Evolutionary conservation across 2,888 invertebrate genomes (phyloP), one percentile per base, ranked within the genome.

Genomic region (Ferrisia virgata): DNA sequence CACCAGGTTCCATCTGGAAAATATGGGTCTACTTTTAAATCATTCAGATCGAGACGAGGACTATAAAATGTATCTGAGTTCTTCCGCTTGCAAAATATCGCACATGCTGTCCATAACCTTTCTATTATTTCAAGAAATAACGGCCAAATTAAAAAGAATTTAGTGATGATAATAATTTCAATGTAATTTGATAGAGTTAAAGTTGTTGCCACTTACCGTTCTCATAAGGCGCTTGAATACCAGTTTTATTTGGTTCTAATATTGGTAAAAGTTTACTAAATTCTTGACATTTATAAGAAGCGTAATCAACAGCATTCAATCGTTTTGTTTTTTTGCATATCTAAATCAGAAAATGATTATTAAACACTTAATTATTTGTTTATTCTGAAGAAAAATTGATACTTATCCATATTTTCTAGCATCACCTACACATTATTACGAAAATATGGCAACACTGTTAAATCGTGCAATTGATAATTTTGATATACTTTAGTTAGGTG

Each of bases 1-100:
- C 94, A 95, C 93, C 93, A 94, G 2, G 94, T 94, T 15, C 94
- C 94, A 89, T 94, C 94, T 0, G 95, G 94, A 87, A 94, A 93
- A 89, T 93, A 93, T 47, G 92, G 90, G 88, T 93, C 93, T 88
- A 94, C 94, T 5, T 79, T 76, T 31, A 85, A 40, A 78, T 85
- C 81, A 13, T 85, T 79, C 81, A 94, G 90, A 88, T 94, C 94
- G 15, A 94, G 90, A 5, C 94, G 90, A 1, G 94, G 94, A 31
- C 94, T 93, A 89, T 94, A 94, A 89, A 92, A 94, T 85, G 91
- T 91, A 78, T 85, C 85, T 6, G 85, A 84, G 79, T 85, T 86
- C 78, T 90, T 91, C 36, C 93, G 90, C 40, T 92, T 91, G 88
- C 94, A 95, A 89, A 94, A 95, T 87, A 95, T 92, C 25, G 94